Conservation (phyloP, 2,797 vertebrate genomes). For the Limnodromus scolopaceus region DNA sequence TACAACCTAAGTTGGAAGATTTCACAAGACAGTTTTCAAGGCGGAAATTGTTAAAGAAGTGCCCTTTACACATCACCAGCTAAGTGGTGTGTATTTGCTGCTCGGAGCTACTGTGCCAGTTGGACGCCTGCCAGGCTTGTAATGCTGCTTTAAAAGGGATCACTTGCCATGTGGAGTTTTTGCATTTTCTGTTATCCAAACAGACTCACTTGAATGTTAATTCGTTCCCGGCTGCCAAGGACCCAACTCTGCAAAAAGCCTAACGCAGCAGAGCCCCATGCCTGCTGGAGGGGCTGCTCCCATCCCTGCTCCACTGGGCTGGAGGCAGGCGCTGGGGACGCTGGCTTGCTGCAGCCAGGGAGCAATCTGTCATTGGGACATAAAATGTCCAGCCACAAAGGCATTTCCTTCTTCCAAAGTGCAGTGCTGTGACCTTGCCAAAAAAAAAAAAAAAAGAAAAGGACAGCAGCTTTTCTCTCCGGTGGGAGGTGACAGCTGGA, state of each 20-base stretch:
- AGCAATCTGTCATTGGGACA: neutral
- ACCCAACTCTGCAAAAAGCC: neutral
- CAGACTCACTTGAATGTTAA: constrained; percentile 34
- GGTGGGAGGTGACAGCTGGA: neutral
- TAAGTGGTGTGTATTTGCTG: constrained; percentile 29
- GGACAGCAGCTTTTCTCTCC: neutral
- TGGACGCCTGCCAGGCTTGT: constrained; percentile 32
- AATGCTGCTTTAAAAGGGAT: constrained; percentile 13
- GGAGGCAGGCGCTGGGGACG: fast-evolving
- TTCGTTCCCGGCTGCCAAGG: neutral
- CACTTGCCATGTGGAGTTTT: neutral
- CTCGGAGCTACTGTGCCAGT: constrained; percentile 30
- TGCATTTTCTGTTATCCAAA: constrained; percentile 41
- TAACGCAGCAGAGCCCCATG: fast-evolving
- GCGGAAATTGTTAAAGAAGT: constrained; percentile 14
- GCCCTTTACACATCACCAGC: constrained; percentile 45
- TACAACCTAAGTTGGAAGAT: neutral
- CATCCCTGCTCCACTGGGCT: fast-evolving
- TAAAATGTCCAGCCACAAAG: neutral
- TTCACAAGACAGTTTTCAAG: constrained; percentile 12
- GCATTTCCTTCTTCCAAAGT: neutral
- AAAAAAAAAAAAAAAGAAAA: neutral
- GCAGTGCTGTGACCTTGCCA: neutral
- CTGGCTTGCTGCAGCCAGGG: neutral
- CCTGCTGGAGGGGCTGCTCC: neutral